Evolutionary conservation across 2,888 invertebrate species (phyloP), one percentile per base, ranked within the genome.

Genomic region (Villa cingulata): DNA sequence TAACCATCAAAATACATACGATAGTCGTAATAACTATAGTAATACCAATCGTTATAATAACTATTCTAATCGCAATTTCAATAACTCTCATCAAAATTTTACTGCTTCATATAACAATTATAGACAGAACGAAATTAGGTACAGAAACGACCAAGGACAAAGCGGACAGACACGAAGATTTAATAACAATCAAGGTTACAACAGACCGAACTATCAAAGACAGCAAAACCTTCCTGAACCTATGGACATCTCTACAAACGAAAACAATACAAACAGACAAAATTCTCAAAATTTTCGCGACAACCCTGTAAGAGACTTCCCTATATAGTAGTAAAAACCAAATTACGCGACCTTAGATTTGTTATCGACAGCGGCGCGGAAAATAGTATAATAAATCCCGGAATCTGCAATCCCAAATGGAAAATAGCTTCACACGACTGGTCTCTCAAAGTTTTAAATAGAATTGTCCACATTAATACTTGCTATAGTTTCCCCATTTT

Each of bases 311-410:
- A 34, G 15, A 10, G 12, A 34, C 4, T 34, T 10, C 34, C 34
- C n/a, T 34, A 34, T n/a, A 34, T 34, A 38, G 18, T 38, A 9
- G 17, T 18, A 12, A 19, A 39, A 38, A 38, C 20, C 17, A 36
- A 34, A 15, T 17, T 12, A 27, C 39, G 19, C 15, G 15, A 23
- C 1, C 18, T 50, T 7, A 37, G 14, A 45, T 45, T 47, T 37
- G 41, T 47, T 2, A 42, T 46, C 17, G 46, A 46, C 16, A 27
- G 38, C 14, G 41, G 46, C 14, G 49, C 49, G 14, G 46, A 44
- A 23, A 44, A 41, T 19, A 50, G 46, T 16, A 44, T 47, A 27
- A 44, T 48, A 3, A 48, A 48, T 19, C 34, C 41, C 16, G 23
- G 18, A n/a, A 9, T 38, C 16, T 44, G 37, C 20, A 38, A 39